phyloP scores from a whole-genome alignment of 2,113 vertebrate species.

The Motacilla tschutschensis region DNA sequence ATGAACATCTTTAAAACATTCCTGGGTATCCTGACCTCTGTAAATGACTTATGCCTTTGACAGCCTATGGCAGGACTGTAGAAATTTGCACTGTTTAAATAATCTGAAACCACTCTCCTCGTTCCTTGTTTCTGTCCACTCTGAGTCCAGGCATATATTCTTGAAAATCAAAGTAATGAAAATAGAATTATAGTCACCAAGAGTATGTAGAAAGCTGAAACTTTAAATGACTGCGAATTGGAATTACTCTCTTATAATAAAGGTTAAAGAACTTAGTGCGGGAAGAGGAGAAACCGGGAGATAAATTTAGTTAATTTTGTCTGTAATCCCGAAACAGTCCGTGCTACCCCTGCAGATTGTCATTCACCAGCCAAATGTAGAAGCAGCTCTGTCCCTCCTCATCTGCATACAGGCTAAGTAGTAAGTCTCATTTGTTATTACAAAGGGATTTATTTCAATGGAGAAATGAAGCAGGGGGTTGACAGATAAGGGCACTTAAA shows the following conservation, averaged over 20 bases:
- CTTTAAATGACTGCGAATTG: neutral
- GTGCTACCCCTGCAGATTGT: neutral
- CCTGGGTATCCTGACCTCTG: neutral
- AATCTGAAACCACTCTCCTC: neutral
- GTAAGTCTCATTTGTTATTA: constrained; percentile 59
- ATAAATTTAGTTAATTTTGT: constrained; percentile 20
- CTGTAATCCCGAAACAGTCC: constrained; percentile 11
- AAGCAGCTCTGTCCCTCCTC: constrained; percentile 24
- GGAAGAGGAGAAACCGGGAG: neutral
- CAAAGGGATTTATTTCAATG: constrained; percentile 70
- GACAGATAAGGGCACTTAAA: constrained; percentile 68
- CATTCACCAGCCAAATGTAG: neutral
- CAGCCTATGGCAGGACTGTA: neutral
- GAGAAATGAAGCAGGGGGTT: constrained; percentile 57
- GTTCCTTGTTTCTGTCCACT: neutral
- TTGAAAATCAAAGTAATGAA: constrained; percentile 8
- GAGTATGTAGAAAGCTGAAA: neutral
- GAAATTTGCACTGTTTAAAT: neutral
- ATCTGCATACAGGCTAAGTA: constrained; percentile 59
- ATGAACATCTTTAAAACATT: constrained; percentile 22
- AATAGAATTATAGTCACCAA: neutral
- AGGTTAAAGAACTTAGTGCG: neutral
- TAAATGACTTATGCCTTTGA: neutral
- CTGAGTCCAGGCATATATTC: neutral
- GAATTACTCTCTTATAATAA: constrained; percentile 5